phyloP scores from a whole-genome alignment of 2,113 vertebrate species.

The Malurus elegans region DNA sequence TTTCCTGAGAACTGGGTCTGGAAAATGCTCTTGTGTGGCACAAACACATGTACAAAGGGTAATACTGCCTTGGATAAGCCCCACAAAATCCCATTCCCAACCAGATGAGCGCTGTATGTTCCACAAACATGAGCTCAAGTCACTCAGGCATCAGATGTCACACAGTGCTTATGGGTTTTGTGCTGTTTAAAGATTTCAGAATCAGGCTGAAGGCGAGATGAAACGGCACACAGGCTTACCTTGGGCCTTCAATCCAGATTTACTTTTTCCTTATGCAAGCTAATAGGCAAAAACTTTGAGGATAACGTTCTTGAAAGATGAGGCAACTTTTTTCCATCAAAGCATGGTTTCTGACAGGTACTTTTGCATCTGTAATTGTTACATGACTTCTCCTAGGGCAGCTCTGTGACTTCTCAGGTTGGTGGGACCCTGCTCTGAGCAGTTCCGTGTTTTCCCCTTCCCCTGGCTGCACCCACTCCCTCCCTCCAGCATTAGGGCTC shows the following conservation, averaged over 20 bases:
- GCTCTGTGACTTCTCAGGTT: neutral
- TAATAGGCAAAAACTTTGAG: neutral
- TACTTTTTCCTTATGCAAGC: neutral
- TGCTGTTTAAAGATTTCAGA: neutral
- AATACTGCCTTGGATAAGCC: neutral
- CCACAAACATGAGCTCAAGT: neutral
- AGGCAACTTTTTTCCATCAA: neutral
- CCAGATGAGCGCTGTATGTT: neutral
- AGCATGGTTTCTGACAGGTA: neutral
- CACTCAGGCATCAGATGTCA: neutral
- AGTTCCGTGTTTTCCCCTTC: neutral
- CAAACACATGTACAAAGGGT: neutral
- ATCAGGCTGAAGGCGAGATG: neutral
- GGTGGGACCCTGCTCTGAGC: neutral
- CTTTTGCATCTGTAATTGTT: neutral
- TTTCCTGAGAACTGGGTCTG: neutral
- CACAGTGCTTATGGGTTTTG: neutral
- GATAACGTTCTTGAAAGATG: neutral
- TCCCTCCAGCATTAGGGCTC: neutral
- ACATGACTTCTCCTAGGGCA: neutral
- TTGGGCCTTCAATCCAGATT: neutral
- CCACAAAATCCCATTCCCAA: neutral
- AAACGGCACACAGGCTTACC: neutral
- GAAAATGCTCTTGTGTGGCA: neutral
- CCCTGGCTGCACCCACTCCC: neutral